phyloP scores from a whole-genome alignment of 2,113 vertebrate genomes.

The Engystomops pustulosus region DNA sequence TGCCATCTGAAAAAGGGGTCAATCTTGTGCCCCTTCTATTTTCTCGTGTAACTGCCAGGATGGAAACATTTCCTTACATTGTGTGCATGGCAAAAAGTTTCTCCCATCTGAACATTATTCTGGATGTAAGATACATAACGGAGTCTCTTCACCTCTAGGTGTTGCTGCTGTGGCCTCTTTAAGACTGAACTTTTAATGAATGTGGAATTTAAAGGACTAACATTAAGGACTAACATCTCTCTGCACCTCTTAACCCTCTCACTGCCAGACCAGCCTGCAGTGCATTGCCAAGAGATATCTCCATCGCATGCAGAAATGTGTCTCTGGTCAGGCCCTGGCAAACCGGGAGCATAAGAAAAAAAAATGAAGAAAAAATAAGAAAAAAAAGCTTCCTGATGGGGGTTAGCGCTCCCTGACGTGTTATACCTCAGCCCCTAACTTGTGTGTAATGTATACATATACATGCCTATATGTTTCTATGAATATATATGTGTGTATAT shows the following conservation, averaged over 20 bases:
- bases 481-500: constrained; percentile 53
- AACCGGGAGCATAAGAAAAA: constrained; percentile 21
- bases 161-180: constrained; percentile 18
- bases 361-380: background rate
- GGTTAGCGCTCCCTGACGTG: constrained; percentile 51
- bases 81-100: constrained; percentile 23
- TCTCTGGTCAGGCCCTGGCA: constrained; percentile 40
- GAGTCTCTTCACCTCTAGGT: background rate
- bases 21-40: constrained; percentile 12
- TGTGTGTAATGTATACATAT: constrained; percentile 34
- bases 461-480: constrained; percentile 46
- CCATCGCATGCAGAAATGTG: constrained; percentile 48
- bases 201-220: constrained; percentile 55
- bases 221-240: constrained; percentile 26
- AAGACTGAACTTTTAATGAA: constrained; percentile 3
- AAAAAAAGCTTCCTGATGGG: constrained; percentile 52
- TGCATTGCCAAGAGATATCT: constrained; percentile 38
- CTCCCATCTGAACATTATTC: background rate
- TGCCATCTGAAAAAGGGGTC: background rate
- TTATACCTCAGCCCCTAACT: constrained; percentile 55
- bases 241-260: constrained; percentile 41
- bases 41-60: background rate
- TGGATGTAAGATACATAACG: background rate
- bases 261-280: constrained; percentile 47
- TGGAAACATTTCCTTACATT: background rate